These are phyloP conservation scores for Microctonus brassicae DNA, from an alignment of 2,888 invertebrate species.

Conservation along the genomic window DNA sequence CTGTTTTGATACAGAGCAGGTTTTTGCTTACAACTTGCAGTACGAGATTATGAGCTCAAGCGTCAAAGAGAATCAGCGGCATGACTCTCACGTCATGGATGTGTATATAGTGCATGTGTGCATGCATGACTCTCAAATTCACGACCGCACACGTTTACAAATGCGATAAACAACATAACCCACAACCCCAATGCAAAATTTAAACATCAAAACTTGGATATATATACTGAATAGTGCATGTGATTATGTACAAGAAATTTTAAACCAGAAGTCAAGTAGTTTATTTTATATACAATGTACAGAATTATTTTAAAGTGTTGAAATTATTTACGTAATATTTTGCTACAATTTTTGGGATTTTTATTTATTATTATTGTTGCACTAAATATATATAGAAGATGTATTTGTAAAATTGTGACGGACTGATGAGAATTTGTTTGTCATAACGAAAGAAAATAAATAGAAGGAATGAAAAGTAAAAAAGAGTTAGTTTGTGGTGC, in stretches of 20 bases:
- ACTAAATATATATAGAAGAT: too few species aligned
- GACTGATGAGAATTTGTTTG: too few species aligned
- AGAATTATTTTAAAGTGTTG: background rate
- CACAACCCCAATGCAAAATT: background rate
- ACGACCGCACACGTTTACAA: background rate
- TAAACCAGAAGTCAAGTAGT: background rate
- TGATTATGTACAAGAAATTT: background rate
- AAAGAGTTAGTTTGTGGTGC: background rate
- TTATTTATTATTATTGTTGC: too few species aligned
- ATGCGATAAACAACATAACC: background rate
- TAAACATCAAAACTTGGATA: background rate
- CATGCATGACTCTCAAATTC: constrained; percentile 4
- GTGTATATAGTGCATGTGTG: background rate
- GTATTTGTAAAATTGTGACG: too few species aligned
- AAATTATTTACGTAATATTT: too few species aligned
- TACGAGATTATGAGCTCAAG: constrained; percentile 18
- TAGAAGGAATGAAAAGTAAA: background rate
- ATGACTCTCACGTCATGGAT: constrained; percentile 5
- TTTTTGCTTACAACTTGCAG: constrained; percentile 5
- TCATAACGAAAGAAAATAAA: too few species aligned
- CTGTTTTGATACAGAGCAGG: constrained; percentile 11
- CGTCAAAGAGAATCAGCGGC: constrained; percentile 9
- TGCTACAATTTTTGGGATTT: too few species aligned
- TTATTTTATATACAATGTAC: background rate
- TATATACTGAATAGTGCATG: background rate